phyloP scores from a whole-genome alignment of 2,113 vertebrate species.

The Ciconia maguari region DNA sequence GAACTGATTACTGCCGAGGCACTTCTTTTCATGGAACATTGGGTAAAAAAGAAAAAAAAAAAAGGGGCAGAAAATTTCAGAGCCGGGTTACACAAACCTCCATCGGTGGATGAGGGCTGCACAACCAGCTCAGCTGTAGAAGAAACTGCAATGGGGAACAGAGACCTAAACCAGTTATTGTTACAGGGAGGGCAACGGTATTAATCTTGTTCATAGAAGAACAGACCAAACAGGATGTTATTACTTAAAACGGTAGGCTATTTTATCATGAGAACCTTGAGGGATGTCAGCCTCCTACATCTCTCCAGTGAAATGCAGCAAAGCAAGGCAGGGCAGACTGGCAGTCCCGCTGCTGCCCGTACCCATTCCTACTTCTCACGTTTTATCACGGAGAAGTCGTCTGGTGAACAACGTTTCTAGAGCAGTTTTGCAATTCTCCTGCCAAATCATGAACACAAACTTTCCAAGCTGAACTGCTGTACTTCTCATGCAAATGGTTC shows the following conservation, averaged over 20 bases:
- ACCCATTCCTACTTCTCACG: neutral
- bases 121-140: neutral
- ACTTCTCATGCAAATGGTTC: neutral
- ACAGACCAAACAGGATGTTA: neutral
- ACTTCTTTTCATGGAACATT: neutral
- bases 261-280: neutral
- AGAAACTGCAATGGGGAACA: neutral
- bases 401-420: neutral
- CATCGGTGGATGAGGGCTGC: rapidly evolving
- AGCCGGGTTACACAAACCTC: neutral
- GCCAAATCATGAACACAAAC: neutral
- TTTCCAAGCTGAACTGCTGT: neutral
- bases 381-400: neutral
- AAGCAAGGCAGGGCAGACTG: neutral
- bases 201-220: neutral
- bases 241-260: neutral
- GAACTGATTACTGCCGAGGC: neutral
- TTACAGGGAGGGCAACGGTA: neutral
- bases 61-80: neutral
- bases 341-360: neutral
- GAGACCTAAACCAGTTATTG: neutral
- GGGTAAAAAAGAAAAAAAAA: neutral
- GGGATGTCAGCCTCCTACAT: neutral
- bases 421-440: neutral
- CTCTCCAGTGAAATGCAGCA: neutral